Percentiles rank a stretch among this genome's conserved stretches.
phyloP scores from a whole-genome alignment of 2,888 invertebrate genomes.

The Gari tellinella region DNA sequence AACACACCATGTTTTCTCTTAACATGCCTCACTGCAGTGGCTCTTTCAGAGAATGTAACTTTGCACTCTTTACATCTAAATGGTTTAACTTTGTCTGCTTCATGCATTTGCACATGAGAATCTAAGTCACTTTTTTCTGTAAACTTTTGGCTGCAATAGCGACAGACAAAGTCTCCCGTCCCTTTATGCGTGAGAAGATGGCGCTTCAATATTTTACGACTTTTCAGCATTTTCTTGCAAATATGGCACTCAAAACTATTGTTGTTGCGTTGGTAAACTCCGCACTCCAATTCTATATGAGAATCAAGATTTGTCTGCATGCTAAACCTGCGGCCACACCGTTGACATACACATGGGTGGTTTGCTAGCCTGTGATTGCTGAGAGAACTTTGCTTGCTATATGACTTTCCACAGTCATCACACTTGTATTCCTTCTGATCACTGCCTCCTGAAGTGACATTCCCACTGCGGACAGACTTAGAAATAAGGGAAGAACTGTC shows the following conservation, averaged over 20 bases:
- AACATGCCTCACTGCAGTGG: slow-evolving; percentile 47
- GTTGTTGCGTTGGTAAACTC: slow-evolving; percentile 14
- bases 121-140: slow-evolving; percentile 38
- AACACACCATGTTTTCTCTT: slow-evolving; percentile 37
- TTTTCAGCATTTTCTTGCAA: slow-evolving; percentile 49
- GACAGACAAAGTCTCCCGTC: slow-evolving; percentile 35
- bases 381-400: slow-evolving; percentile 51
- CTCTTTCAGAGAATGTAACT: slow-evolving; percentile 51
- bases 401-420: slow-evolving; percentile 53
- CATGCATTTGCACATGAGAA: slow-evolving; percentile 48
- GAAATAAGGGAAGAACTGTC: background rate
- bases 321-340: slow-evolving; percentile 53
- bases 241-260: slow-evolving; percentile 44
- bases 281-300: slow-evolving; percentile 53
- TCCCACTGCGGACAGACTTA: background rate
- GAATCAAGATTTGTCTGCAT: slow-evolving; percentile 48
- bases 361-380: slow-evolving; percentile 54
- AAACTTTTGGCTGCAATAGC: slow-evolving; percentile 43
- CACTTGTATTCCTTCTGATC: slow-evolving; percentile 36
- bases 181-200: slow-evolving; percentile 45
- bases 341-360: slow-evolving; percentile 53
- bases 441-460: background rate
- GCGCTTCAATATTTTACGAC: slow-evolving; percentile 44
- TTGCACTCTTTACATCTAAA: slow-evolving; percentile 49
- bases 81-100: slow-evolving; percentile 35